phyloP scores from a whole-genome alignment of 2,888 invertebrate genomes.

The Agrilus biguttatus region DNA sequence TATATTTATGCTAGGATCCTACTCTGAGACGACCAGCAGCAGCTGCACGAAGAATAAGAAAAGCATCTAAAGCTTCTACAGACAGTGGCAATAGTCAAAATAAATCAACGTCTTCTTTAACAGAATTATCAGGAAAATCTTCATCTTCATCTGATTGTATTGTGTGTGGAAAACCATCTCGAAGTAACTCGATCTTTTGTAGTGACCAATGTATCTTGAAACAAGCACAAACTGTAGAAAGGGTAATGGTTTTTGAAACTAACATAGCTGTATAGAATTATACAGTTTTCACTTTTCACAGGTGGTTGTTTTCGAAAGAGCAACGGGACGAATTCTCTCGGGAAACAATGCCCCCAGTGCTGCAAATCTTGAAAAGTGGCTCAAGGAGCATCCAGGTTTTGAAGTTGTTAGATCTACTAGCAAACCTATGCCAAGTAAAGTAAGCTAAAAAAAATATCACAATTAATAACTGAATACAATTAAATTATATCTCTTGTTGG shows the following conservation, averaged over 20 bases:
- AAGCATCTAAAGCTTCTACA: constrained; percentile 23
- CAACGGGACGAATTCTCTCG: constrained; percentile 56
- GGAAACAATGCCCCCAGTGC: constrained; percentile 76
- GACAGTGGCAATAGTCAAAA: constrained; percentile 3
- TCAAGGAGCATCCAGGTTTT: constrained; percentile 75
- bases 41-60: constrained; percentile 27
- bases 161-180: constrained; percentile 59
- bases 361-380: constrained; percentile 65
- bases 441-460: background rate
- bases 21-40: constrained; percentile 25
- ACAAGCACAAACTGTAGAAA: constrained; percentile 60
- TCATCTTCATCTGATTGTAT: constrained; percentile 39
- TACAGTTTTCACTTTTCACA: constrained; percentile 9
- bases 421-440: constrained; percentile 18
- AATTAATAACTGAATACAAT: background rate
- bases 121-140: constrained; percentile 4
- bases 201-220: constrained; percentile 75
- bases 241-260: constrained; percentile 16
- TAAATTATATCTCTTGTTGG: background rate
- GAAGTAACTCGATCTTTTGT: constrained; percentile 79
- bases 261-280: background rate
- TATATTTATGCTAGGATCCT: constrained; percentile 19
- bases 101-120: background rate
- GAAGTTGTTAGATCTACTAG: constrained; percentile 59
- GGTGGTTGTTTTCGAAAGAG: constrained; percentile 71